phyloP scores from a whole-genome alignment of 2,113 vertebrate genomes.

The Tupaia chinensis region DNA sequence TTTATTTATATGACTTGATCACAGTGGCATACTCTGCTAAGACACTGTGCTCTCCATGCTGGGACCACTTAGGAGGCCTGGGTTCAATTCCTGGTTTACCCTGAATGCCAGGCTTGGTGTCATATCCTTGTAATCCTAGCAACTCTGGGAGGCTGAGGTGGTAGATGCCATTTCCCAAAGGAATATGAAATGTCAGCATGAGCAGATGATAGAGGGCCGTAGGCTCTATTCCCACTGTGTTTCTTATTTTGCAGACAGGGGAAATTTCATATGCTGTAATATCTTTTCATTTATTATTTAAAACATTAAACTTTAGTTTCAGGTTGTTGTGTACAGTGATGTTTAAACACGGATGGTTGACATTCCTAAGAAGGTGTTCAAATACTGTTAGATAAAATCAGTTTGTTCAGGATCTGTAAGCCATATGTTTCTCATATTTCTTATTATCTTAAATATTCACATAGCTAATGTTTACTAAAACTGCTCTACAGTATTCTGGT shows the following conservation, averaged over 20 bases:
- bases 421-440: background rate
- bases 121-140: too few species aligned
- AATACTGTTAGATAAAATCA: background rate
- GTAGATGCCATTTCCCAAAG: background rate
- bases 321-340: background rate
- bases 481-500: background rate
- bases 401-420: background rate
- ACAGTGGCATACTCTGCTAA: too few species aligned
- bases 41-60: too few species aligned
- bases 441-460: background rate
- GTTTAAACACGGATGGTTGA: background rate
- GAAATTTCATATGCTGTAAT: background rate
- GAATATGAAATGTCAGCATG: background rate
- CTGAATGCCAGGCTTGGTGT: too few species aligned
- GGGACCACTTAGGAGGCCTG: too few species aligned
- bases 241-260: constrained; percentile 13
- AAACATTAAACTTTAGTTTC: background rate
- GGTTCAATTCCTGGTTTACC: too few species aligned
- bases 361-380: background rate
- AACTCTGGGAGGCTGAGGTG: too few species aligned
- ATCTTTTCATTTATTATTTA: background rate
- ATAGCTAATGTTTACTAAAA: constrained; percentile 46
- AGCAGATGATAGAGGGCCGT: background rate
- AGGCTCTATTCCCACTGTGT: background rate
- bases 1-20: background rate